phyloP scores from a whole-genome alignment of 2,797 vertebrate species.

The Alcedo quadribrachys region DNA sequence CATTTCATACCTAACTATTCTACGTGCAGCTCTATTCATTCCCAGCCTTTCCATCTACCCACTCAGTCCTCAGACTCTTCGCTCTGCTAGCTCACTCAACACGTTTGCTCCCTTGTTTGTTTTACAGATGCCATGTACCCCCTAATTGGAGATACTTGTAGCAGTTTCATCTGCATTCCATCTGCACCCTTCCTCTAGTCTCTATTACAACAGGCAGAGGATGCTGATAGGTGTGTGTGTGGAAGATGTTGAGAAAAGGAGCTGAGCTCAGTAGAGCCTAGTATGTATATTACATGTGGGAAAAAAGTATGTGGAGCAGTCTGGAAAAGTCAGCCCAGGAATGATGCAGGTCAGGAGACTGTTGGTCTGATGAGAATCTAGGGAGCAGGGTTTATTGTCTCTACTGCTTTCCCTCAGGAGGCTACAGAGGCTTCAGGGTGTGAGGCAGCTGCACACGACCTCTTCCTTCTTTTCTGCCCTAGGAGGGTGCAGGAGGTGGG shows the following conservation, averaged over 20 bases:
- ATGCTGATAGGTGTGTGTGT: neutral
- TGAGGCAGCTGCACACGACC: neutral
- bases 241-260: neutral
- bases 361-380: neutral
- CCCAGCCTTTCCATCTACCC: slow-evolving; percentile 26
- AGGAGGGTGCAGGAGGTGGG: neutral
- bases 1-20: slow-evolving; percentile 38
- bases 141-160: neutral
- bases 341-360: neutral
- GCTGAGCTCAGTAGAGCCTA: neutral
- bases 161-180: neutral
- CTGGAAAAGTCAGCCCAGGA: neutral
- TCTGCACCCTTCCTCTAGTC: neutral
- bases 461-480: neutral
- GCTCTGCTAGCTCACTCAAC: neutral
- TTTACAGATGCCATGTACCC: neutral
- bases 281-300: neutral
- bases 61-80: slow-evolving; percentile 39
- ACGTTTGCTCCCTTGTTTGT: slow-evolving; percentile 21
- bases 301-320: neutral
- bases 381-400: neutral
- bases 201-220: neutral
- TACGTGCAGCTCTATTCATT: slow-evolving; percentile 30
- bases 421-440: neutral
- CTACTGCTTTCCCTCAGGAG: neutral